A percentile compares a stretch with the other conserved stretches of the same genome.
phyloP scores from a whole-genome alignment of 2,113 vertebrate genomes.

The Prunella fulvescens region DNA sequence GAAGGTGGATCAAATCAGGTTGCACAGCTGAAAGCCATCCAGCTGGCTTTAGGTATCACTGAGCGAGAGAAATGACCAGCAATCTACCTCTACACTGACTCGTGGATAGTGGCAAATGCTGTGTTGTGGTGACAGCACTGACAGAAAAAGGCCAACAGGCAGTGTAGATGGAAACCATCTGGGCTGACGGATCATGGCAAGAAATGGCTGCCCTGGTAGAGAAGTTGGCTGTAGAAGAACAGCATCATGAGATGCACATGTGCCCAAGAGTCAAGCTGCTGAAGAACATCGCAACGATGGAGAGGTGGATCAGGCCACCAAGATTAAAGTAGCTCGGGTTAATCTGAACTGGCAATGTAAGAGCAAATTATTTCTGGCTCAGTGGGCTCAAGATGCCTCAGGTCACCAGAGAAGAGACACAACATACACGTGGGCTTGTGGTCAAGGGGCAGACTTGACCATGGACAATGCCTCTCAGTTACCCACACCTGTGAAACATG shows the following conservation, averaged over 20 bases:
- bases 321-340: neutral
- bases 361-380: neutral
- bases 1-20: neutral
- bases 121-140: neutral
- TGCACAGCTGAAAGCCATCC: neutral
- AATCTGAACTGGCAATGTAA: neutral
- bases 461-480: neutral
- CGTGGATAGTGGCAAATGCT: accelerated
- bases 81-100: neutral
- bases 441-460: neutral
- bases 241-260: no score
- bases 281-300: accelerated
- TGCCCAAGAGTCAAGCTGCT: neutral
- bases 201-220: neutral
- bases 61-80: neutral
- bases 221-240: neutral
- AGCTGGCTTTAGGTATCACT: neutral
- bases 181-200: neutral
- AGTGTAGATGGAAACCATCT: neutral
- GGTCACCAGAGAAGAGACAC: neutral
- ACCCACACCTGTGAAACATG: no score
- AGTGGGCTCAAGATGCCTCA: neutral
- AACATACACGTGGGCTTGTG: neutral
- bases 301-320: neutral
- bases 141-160: neutral